Conservation (phyloP, 2,888 invertebrate species). For the Meandrusa payeni region DNA sequence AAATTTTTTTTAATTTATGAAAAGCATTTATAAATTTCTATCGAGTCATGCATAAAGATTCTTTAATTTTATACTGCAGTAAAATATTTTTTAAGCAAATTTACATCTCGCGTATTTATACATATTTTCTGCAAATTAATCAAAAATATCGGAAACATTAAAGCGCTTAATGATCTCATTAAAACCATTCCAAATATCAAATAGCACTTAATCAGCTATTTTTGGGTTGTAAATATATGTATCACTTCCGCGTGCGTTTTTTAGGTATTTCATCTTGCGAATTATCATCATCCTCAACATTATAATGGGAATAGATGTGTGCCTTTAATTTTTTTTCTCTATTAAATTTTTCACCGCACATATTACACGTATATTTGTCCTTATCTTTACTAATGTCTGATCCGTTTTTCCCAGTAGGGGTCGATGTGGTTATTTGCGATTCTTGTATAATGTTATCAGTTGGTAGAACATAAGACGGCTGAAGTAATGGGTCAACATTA, state of each 20-base stretch:
- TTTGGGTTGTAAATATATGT: too few species aligned
- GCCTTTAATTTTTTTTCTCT: conserved; percentile 66
- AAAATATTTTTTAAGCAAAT: too few species aligned
- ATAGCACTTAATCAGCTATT: too few species aligned
- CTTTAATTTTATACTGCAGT: too few species aligned
- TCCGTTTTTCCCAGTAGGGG: conserved; percentile 35
- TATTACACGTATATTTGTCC: conserved; percentile 57
- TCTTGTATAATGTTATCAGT: conserved; percentile 70
- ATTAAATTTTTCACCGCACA: conserved; percentile 61
- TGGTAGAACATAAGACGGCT: conserved; percentile 68
- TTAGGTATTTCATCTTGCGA: conserved; percentile 36
- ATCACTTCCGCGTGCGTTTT: conserved; percentile 35
- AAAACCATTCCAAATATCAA: too few species aligned
- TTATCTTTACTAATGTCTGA: conserved; percentile 36
- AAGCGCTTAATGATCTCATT: too few species aligned
- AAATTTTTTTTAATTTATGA: too few species aligned
- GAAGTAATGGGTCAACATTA: conserved; percentile 66
- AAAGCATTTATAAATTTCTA: too few species aligned
- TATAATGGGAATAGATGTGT: conserved; percentile 68
- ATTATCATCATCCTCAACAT: conserved; percentile 62
- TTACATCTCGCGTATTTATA: too few species aligned
- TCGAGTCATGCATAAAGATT: too few species aligned
- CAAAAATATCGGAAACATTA: too few species aligned
- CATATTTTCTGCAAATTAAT: too few species aligned
- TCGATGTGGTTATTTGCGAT: conserved; percentile 68